Evolutionary conservation across 2,113 vertebrate genomes (phyloP).

Genomic region (Daphoenositta chrysoptera): DNA sequence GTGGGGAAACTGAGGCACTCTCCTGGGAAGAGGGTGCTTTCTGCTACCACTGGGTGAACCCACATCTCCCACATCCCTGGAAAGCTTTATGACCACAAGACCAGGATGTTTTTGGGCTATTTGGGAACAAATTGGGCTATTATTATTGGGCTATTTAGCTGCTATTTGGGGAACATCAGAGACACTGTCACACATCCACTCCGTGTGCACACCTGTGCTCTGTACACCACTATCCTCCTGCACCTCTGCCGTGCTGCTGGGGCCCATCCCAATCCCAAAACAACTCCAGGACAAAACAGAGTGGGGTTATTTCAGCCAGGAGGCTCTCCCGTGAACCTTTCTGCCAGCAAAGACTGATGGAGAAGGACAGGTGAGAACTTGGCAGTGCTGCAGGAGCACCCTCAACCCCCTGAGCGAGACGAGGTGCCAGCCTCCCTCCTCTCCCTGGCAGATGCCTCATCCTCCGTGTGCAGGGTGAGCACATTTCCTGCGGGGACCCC

Average conservation of each 20-base stretch:
- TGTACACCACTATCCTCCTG: fast-evolving
- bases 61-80: neutral
- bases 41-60: neutral
- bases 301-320: fast-evolving
- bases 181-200: neutral
- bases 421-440: neutral
- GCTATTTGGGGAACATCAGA: neutral
- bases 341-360: neutral
- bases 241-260: neutral
- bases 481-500: neutral
- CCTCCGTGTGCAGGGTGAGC: neutral
- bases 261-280: neutral
- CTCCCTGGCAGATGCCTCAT: neutral
- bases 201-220: neutral
- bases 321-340: neutral
- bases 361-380: neutral
- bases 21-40: neutral
- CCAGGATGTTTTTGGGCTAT: neutral
- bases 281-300: neutral
- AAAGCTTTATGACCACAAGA: neutral
- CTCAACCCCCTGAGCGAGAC: fast-evolving
- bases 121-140: too few species aligned
- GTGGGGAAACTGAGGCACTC: neutral
- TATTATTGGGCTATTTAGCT: too few species aligned
- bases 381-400: neutral